A percentile compares a stretch with the other conserved stretches of the same genome.
These are phyloP conservation scores for Halocynthia roretzi DNA, from an alignment of 23 tunicate genomes.

Conservation along the genomic window DNA sequence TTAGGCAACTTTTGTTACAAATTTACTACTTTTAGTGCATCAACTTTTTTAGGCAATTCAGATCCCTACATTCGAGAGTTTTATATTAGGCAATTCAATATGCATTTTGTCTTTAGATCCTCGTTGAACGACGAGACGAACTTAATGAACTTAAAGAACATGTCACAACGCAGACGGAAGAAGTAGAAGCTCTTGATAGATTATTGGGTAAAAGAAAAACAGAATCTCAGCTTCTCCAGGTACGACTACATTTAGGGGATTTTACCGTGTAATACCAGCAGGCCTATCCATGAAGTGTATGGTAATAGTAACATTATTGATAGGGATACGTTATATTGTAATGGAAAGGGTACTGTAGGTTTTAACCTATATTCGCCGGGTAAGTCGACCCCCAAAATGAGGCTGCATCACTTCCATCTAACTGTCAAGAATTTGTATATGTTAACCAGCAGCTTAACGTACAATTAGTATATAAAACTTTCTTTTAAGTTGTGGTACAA, in stretches of 20 bases:
- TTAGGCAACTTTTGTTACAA: background rate
- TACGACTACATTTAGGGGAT: conserved; percentile 1
- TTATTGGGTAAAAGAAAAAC: conserved; percentile 85
- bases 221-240: conserved; percentile 80
- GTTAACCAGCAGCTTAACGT: no score
- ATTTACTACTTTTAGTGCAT: background rate
- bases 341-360: no score
- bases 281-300: no score
- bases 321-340: no score
- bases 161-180: conserved; percentile 47
- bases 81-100: background rate
- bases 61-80: background rate
- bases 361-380: no score
- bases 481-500: no score
- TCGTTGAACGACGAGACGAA: conserved; percentile 71
- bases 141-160: conserved; percentile 65
- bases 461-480: no score
- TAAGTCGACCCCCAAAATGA: no score
- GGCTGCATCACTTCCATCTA: no score
- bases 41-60: background rate
- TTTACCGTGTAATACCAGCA: no score
- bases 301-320: no score
- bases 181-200: conserved; percentile 73
- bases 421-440: no score
- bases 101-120: conserved; percentile 26